These are phyloP conservation scores for Malurus leucopterus DNA, from an alignment of 2,797 vertebrate genomes.

Conservation along the genomic window DNA sequence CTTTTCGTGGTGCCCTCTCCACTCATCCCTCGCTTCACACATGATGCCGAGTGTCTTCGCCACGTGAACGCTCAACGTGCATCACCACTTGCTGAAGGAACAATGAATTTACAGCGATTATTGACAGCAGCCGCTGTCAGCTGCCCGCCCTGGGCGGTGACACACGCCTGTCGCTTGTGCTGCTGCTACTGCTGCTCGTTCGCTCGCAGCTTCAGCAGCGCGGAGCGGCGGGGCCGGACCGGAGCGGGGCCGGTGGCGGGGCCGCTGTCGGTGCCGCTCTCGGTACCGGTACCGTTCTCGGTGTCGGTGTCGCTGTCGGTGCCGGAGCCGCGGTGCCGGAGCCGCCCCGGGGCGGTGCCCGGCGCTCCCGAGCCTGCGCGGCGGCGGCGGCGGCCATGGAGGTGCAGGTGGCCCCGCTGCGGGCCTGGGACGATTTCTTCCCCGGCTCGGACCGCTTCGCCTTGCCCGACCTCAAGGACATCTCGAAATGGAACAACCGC, in stretches of 20 bases:
- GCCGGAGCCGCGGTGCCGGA: background rate
- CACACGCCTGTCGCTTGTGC: background rate
- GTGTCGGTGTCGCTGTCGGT: background rate
- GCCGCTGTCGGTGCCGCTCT: background rate
- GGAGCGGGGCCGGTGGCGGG: too few relatives aligned
- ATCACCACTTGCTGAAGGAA: background rate
- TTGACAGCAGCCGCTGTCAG: background rate
- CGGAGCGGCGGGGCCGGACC: background rate
- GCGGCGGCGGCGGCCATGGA: constrained; percentile 74
- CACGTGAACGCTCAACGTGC: background rate
- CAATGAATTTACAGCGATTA: background rate
- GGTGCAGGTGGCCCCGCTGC: constrained; percentile 81
- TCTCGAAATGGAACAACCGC: constrained; percentile 90
- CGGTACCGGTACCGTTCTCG: background rate
- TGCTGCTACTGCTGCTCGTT: background rate
- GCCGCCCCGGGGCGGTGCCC: constrained; percentile 37
- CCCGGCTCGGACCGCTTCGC: constrained; percentile 85
- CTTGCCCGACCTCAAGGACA: constrained; percentile 81
- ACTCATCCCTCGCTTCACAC: too few relatives aligned
- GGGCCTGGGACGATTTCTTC: constrained; percentile 89
- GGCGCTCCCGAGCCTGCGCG: constrained; percentile 19
- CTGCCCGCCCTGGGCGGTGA: background rate
- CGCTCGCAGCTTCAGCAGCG: background rate
- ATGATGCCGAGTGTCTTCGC: background rate
- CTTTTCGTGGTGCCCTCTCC: background rate